Evolutionary conservation across 2,888 invertebrate genomes (phyloP).

Genomic region (Tridacna gigas): DNA sequence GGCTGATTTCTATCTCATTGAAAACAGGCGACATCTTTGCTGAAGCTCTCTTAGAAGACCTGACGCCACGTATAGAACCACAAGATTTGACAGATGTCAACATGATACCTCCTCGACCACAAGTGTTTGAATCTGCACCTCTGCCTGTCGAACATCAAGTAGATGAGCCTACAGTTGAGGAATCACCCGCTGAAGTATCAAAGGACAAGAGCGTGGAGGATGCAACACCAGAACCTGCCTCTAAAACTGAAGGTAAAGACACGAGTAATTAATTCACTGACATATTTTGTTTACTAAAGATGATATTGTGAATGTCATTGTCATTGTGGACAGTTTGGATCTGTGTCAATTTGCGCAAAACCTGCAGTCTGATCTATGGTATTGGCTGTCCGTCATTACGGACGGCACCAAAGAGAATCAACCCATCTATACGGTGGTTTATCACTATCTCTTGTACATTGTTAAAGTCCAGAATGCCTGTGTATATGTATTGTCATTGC

Average conservation of each 20-base stretch:
- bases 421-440: too few relatives aligned
- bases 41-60: slow-evolving; percentile 64
- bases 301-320: too few relatives aligned
- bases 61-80: slow-evolving; percentile 54
- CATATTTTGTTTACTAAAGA: too few relatives aligned
- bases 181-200: neutral
- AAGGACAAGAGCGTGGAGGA: neutral
- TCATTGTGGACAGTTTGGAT: too few relatives aligned
- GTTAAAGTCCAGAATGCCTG: too few relatives aligned
- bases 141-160: slow-evolving; percentile 9
- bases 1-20: too few relatives aligned
- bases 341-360: too few relatives aligned
- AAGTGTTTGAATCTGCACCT: neutral
- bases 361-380: too few relatives aligned
- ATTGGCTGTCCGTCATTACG: too few relatives aligned
- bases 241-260: slow-evolving; percentile 5
- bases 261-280: neutral
- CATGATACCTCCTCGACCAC: neutral
- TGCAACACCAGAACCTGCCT: neutral
- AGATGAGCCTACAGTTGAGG: neutral
- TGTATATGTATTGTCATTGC: too few relatives aligned
- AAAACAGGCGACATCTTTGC: slow-evolving; percentile 67
- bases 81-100: slow-evolving; percentile 4
- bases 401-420: too few relatives aligned
- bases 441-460: too few relatives aligned